phyloP scores from a whole-genome alignment of 1,140 invertebrate species.

The Brachionus koreanus region DNA sequence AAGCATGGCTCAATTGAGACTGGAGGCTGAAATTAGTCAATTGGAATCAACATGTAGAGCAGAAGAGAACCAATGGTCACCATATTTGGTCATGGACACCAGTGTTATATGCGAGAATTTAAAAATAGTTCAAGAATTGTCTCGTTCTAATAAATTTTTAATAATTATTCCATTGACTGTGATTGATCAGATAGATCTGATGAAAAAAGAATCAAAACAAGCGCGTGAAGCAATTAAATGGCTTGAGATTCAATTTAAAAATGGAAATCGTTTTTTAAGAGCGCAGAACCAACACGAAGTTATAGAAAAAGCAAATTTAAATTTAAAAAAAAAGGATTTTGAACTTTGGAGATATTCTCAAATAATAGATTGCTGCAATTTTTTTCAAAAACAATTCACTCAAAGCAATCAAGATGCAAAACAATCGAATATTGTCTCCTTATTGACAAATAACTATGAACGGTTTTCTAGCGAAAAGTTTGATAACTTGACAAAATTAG shows the following conservation, averaged over 20 bases:
- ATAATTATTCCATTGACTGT: slow-evolving; percentile 75
- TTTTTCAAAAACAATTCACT: slow-evolving; percentile 18
- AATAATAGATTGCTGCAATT: slow-evolving; percentile 35
- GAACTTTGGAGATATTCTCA: slow-evolving; percentile 10
- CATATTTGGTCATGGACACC: slow-evolving; percentile 71
- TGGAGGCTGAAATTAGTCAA: slow-evolving; percentile 69
- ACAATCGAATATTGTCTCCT: not conserved
- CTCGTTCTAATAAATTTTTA: slow-evolving; percentile 71
- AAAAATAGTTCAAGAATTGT: slow-evolving; percentile 71
- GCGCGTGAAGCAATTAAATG: slow-evolving; percentile 83
- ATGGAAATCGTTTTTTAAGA: slow-evolving; percentile 66
- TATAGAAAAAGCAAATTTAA: not conserved
- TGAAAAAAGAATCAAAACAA: slow-evolving; percentile 71
- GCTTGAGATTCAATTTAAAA: slow-evolving; percentile 77
- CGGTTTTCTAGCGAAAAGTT: not conserved
- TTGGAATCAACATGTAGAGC: slow-evolving; percentile 63
- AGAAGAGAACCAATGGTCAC: slow-evolving; percentile 63
- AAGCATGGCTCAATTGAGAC: slow-evolving; percentile 71
- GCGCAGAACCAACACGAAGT: slow-evolving; percentile 7
- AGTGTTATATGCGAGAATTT: slow-evolving; percentile 69
- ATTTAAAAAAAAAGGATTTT: slow-evolving; percentile 38
- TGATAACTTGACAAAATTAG: not conserved
- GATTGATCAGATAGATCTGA: slow-evolving; percentile 75
- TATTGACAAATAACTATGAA: not conserved
- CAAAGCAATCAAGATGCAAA: not conserved